Evolutionary conservation across 2,797 vertebrate species (phyloP), one percentile per base, ranked within the genome.

Genomic region (Notolepis coatsorum): DNA sequence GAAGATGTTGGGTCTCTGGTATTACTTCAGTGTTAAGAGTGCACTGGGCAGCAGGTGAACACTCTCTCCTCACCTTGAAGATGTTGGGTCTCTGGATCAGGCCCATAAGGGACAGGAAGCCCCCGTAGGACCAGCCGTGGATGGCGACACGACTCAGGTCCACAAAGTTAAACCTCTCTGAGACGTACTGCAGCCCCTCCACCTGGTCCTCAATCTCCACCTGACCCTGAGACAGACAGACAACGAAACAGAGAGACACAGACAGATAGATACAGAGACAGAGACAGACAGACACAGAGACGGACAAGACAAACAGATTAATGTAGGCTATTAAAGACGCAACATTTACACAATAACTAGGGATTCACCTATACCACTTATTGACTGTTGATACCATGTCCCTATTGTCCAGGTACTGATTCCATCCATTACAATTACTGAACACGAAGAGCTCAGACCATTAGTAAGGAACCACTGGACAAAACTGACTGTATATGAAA

Each of bases 171-270:
- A 96, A 98, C 89, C 96, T 96, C 76, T 97, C 93, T 0, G 97
- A 95, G 79, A 98, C 96, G 1, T 95, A 97, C 87, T 97, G 94
- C 79, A 99, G 89, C 55, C 97, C 97, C 80, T 98, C 96, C 80
- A 98, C 97, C 90, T 99, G 97, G 91, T 98, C 97, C 80, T 98
- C 96, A 0, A 99, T 98, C 88, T 99, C 97, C 82, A 99, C 96
- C 81, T 98, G 96, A 54, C 97, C 97, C 97, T 98, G 65, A 43
- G 6, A 12, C 61, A 57, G 31, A 25, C 21, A 0, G 1, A 39
- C 27, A 41, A n/a, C n/a, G n/a, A n/a, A n/a, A n/a, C 49, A 50
- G 2, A 37, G 28, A 13, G 15, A 21, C 21, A 56, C 18, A 54
- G 10, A 13, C 2, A 41, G 47, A 79, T 1, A 65, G 46, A 28